Conservation (phyloP, 2,113 vertebrate genomes). For the Clarias magur region DNA sequence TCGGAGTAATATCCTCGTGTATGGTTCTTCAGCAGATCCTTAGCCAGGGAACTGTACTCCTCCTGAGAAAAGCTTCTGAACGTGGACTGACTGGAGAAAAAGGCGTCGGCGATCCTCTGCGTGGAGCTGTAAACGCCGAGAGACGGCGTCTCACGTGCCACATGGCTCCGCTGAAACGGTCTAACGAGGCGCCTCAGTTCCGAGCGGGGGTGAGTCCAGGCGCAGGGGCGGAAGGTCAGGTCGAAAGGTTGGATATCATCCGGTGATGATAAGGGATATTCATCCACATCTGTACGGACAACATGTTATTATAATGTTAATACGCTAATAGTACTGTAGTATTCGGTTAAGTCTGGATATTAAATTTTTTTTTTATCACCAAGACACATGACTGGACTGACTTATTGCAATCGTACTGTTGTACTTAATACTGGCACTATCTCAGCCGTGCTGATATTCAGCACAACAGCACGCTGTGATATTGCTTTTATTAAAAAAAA, state of each 20-base stretch:
- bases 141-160: slow-evolving; percentile 72
- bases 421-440: too few species aligned
- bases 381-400: background rate
- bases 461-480: too few species aligned
- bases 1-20: slow-evolving; percentile 65
- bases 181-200: slow-evolving; percentile 83
- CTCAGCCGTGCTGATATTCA: too few species aligned
- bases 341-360: background rate
- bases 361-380: background rate
- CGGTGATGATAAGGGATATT: slow-evolving; percentile 70
- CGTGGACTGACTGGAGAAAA: slow-evolving; percentile 59
- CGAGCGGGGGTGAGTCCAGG: slow-evolving; percentile 83
- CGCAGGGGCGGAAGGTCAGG: slow-evolving; percentile 80
- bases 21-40: slow-evolving; percentile 53
- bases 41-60: slow-evolving; percentile 68
- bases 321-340: background rate
- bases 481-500: too few species aligned
- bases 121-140: slow-evolving; percentile 71
- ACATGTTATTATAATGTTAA: background rate
- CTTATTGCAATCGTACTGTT: background rate
- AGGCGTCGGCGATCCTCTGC: slow-evolving; percentile 70
- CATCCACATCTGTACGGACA: slow-evolving; percentile 80
- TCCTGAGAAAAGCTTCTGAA: slow-evolving; percentile 73
- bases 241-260: slow-evolving; percentile 74
- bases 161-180: slow-evolving; percentile 68